Evolutionary conservation across 2,113 vertebrate genomes (phyloP).

Genomic region (Todiramphus saurophagus): DNA sequence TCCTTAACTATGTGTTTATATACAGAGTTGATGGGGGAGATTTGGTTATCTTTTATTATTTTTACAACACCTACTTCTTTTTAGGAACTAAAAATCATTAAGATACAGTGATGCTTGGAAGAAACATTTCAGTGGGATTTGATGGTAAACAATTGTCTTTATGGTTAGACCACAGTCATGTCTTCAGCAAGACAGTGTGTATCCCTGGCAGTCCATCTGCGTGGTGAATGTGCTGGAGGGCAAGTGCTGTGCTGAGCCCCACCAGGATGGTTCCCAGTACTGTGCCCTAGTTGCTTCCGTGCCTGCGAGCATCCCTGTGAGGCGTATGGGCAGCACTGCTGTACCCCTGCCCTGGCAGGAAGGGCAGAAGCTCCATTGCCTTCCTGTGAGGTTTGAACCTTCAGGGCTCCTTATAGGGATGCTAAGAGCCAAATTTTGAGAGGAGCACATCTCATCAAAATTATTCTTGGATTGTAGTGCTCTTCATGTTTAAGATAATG

Average conservation of each 20-base stretch:
- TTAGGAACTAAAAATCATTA: not conserved
- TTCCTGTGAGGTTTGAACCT: not conserved
- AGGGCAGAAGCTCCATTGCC: not conserved
- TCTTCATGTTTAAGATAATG: not conserved
- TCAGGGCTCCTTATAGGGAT: rapidly evolving
- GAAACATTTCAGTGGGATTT: not conserved
- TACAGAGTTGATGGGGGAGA: not conserved
- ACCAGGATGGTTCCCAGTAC: not conserved
- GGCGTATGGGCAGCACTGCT: not conserved
- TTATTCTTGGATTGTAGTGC: not conserved
- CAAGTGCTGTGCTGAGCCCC: rapidly evolving
- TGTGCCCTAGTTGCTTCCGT: too few species aligned
- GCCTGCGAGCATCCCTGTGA: rapidly evolving
- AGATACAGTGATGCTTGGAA: not conserved
- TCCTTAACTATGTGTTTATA: not conserved
- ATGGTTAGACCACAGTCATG: not conserved
- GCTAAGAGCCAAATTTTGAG: not conserved
- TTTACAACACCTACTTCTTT: not conserved
- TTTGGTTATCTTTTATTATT: not conserved
- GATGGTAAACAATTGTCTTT: not conserved
- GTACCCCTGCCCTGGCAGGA: not conserved
- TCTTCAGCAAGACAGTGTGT: rapidly evolving
- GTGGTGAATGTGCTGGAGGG: rapidly evolving
- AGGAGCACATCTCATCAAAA: not conserved
- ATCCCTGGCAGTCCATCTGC: not conserved